phyloP scores from a whole-genome alignment of 64 coral and sea anemone genomes.

The Catalaphyllia jardinei region DNA sequence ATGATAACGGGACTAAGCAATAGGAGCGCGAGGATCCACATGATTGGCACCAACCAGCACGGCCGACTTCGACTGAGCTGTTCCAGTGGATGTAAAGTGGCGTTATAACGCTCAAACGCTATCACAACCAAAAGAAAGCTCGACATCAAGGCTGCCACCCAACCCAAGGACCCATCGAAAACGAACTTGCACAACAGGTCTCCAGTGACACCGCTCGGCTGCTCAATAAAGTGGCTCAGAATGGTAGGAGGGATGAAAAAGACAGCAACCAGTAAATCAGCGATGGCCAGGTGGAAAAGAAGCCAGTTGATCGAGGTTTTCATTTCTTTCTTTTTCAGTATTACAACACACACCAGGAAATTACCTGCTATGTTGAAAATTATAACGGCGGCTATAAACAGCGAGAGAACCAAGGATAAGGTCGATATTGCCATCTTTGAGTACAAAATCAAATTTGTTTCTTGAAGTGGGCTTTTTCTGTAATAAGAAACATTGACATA shows the following conservation, averaged over 20 bases:
- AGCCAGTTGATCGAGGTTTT: background rate
- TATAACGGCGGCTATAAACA: background rate
- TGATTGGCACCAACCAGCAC: background rate
- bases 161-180: background rate
- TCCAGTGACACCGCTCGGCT: background rate
- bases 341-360: background rate
- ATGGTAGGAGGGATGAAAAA: background rate
- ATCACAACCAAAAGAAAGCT: background rate
- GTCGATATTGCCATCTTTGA: background rate
- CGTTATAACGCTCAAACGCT: background rate
- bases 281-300: background rate
- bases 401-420: background rate
- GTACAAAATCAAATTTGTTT: background rate
- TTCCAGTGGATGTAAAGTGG: background rate
- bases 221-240: background rate
- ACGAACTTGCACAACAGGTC: background rate
- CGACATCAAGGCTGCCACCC: background rate
- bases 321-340: background rate
- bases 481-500: too few species aligned
- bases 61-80: background rate
- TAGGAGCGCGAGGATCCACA: background rate
- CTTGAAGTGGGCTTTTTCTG: background rate
- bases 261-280: background rate
- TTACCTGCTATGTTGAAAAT: background rate
- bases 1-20: background rate